These are phyloP conservation scores for Drosophila arizonae DNA, from an alignment of 1,140 invertebrate genomes.

Conservation along the genomic window DNA sequence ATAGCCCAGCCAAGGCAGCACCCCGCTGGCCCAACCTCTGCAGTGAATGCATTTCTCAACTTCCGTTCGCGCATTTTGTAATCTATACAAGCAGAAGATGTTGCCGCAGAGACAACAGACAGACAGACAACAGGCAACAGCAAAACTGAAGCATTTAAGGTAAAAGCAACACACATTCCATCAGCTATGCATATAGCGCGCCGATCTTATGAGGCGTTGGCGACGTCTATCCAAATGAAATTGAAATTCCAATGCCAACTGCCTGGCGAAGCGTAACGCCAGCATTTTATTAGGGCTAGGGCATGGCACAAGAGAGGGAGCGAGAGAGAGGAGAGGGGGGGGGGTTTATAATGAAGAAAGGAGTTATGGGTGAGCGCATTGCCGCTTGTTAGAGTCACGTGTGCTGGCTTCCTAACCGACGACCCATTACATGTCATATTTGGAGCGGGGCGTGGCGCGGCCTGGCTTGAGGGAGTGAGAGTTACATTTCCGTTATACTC, in stretches of 20 bases:
- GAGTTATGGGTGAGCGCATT: slow-evolving; percentile 45
- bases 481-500: slow-evolving; percentile 31
- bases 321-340: not conserved
- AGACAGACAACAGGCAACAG: not conserved
- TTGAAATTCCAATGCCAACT: slow-evolving; percentile 66
- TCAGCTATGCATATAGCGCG: slow-evolving; percentile 33
- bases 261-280: slow-evolving; percentile 65
- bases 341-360: not conserved
- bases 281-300: not conserved
- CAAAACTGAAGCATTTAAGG: slow-evolving; percentile 9
- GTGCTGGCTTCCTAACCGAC: slow-evolving; percentile 7
- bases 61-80: slow-evolving; percentile 27
- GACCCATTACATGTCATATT: slow-evolving; percentile 30
- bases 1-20: slow-evolving; percentile 17
- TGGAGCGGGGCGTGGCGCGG: not conserved
- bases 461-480: not conserved
- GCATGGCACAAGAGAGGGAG: not conserved
- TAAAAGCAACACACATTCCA: slow-evolving; percentile 13
- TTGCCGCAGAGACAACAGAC: no score
- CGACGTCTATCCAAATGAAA: slow-evolving; percentile 39
- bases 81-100: not conserved
- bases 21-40: not conserved
- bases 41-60: slow-evolving; percentile 31
- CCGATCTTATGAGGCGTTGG: slow-evolving; percentile 48
- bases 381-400: slow-evolving; percentile 26